Percentiles rank a stretch among this genome's conserved stretches.
Evolutionary conservation across 1,140 invertebrate species (phyloP).

Genomic region (Hyles euphorbiae): DNA sequence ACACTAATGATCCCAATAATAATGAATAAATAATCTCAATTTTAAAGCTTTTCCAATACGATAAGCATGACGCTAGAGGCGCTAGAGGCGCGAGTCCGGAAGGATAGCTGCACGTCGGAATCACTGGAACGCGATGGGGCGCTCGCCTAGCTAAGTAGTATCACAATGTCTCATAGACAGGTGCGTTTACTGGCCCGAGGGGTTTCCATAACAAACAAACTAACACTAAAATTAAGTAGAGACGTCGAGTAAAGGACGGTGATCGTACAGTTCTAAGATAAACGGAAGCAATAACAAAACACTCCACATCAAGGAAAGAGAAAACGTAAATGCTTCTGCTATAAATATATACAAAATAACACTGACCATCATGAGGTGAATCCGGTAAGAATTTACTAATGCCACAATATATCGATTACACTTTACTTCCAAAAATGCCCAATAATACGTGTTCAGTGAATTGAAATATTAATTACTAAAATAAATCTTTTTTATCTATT

Average conservation of each 20-base stretch:
- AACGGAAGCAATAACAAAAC: conserved; percentile 56
- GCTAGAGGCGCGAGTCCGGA: background rate
- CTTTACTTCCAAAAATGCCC: conserved; percentile 34
- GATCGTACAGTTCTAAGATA: conserved; percentile 44
- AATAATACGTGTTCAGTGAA: conserved; percentile 19
- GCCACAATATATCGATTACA: conserved; percentile 9
- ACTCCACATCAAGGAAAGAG: conserved; percentile 39
- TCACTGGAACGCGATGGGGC: conserved; percentile 19
- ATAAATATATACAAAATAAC: conserved; percentile 44
- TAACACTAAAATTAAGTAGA: conserved; percentile 72
- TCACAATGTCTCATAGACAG: conserved; percentile 73
- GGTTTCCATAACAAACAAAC: conserved; percentile 59
- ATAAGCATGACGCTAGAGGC: conserved; percentile 23
- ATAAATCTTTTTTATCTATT: conserved; percentile 27
- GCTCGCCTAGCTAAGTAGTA: conserved; percentile 58
- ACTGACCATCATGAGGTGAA: conserved; percentile 68
- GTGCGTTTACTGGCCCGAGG: conserved; percentile 67
- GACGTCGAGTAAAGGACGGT: conserved; percentile 69
- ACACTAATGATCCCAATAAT: conserved; percentile 46
- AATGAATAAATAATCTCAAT: conserved; percentile 72
- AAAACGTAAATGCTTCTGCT: conserved; percentile 59
- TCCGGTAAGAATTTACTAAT: conserved; percentile 26
- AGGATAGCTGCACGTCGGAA: conserved; percentile 12
- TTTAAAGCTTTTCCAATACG: conserved; percentile 69
- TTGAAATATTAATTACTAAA: conserved; percentile 30